A percentile compares a stretch with the other conserved stretches of the same genome.
These are phyloP conservation scores for Apus apus DNA, from an alignment of 2,113 vertebrate genomes.

Conservation along the genomic window DNA sequence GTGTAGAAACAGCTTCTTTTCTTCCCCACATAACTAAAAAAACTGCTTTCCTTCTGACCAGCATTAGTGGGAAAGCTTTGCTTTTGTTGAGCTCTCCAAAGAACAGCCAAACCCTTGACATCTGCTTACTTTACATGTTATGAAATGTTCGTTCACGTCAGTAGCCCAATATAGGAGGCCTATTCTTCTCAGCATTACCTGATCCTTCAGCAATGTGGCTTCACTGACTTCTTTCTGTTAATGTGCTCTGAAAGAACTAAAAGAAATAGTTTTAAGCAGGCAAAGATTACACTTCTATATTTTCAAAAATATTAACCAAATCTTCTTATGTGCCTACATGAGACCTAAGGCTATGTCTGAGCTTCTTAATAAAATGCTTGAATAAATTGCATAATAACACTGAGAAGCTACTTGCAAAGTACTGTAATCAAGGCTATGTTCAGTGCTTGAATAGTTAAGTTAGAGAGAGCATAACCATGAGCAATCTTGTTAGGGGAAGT, in stretches of 20 bases:
- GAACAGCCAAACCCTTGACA: neutral
- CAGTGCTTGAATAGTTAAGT: constrained; percentile 13
- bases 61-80: neutral
- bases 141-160: neutral
- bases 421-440: neutral
- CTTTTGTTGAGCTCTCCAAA: neutral
- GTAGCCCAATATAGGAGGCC: neutral
- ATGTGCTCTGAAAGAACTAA: constrained; percentile 5
- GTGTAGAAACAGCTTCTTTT: neutral
- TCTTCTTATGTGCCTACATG: constrained; percentile 52
- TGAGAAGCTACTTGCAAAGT: neutral
- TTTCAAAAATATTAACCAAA: constrained; percentile 65
- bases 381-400: neutral
- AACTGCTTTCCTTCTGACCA: neutral
- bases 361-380: constrained; percentile 47
- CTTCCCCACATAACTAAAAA: neutral
- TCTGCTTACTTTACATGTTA: neutral
- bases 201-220: constrained; percentile 2
- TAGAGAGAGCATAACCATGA: neutral
- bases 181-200: neutral
- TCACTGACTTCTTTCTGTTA: neutral
- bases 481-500: neutral
- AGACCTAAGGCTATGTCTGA: constrained; percentile 56
- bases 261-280: constrained; percentile 30
- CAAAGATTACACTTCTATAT: constrained; percentile 43